A percentile compares a stretch with the other conserved stretches of the same genome.
These are phyloP conservation scores for Melanerpes aurifrons DNA, from an alignment of 2,113 vertebrate species.

Conservation along the genomic window DNA sequence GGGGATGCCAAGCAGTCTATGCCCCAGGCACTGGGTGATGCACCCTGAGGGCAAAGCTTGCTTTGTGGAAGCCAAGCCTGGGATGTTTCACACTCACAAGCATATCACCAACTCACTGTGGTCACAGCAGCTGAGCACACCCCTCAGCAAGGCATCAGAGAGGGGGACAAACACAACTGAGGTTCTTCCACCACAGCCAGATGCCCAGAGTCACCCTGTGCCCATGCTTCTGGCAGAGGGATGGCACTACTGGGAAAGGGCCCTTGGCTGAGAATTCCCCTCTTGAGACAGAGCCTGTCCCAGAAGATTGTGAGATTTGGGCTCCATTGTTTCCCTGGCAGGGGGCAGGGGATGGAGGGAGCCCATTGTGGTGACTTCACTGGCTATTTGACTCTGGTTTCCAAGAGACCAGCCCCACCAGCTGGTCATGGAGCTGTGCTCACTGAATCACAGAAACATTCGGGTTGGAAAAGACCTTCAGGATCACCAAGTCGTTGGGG, in stretches of 20 bases:
- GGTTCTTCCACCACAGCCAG: not conserved
- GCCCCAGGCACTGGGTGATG: not conserved
- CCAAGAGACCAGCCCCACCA: too few relatives aligned
- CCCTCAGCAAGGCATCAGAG: not conserved
- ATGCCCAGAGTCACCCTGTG: too few relatives aligned
- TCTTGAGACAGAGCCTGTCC: not conserved
- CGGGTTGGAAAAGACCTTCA: too few relatives aligned
- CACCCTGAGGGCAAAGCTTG: not conserved
- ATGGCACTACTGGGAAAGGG: not conserved
- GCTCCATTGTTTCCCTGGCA: not conserved
- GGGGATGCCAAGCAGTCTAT: not conserved
- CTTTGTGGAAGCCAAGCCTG: not conserved
- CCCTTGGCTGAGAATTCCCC: not conserved
- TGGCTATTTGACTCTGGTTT: not conserved
- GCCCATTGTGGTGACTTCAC: not conserved
- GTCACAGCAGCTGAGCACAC: rapidly evolving
- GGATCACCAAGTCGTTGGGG: too few relatives aligned
- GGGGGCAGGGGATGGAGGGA: rapidly evolving
- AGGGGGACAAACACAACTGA: not conserved
- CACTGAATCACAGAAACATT: too few relatives aligned
- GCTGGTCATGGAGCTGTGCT: too few relatives aligned
- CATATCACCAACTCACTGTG: rapidly evolving
- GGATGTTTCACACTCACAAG: rapidly evolving
- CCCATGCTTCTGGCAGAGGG: not conserved
- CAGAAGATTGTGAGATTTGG: not conserved